These are phyloP conservation scores for Proisotoma minuta DNA, from an alignment of 2,888 invertebrate genomes.

Conservation along the genomic window DNA sequence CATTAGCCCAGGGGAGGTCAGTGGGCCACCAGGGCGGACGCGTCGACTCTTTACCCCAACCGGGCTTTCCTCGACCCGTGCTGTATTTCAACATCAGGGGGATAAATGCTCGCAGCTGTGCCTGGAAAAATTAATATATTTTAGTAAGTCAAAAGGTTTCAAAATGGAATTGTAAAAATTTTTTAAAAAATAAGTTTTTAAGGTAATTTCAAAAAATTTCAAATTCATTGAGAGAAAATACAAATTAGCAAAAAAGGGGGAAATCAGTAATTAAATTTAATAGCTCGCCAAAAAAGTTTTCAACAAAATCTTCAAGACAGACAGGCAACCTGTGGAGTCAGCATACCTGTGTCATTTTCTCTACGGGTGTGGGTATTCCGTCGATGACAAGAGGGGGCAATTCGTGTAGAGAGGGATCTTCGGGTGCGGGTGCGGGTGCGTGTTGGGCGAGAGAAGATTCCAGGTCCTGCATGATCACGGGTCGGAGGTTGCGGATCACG, in stretches of 20 bases:
- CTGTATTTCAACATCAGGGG: slow-evolving; percentile 97
- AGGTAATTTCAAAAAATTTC: too few species aligned
- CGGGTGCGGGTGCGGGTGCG: slow-evolving; percentile 76
- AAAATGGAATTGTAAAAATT: too few species aligned
- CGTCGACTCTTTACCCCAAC: slow-evolving; percentile 94
- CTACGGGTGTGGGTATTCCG: slow-evolving; percentile 95
- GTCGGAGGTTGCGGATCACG: slow-evolving; percentile 79
- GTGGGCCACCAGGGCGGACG: slow-evolving; percentile 98
- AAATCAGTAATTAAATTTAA: too few species aligned
- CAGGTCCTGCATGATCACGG: slow-evolving; percentile 89
- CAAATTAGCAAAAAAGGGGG: too few species aligned
- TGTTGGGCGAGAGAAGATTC: slow-evolving; percentile 90
- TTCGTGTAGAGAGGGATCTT: slow-evolving; percentile 90
- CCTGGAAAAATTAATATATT: slow-evolving; percentile 61
- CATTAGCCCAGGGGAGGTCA: slow-evolving; percentile 97
- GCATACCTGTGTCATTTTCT: slow-evolving; percentile 77
- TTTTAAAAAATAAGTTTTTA: too few species aligned
- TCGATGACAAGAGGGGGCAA: slow-evolving; percentile 93
- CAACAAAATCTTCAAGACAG: too few species aligned
- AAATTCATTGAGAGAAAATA: too few species aligned
- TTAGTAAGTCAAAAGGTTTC: too few species aligned
- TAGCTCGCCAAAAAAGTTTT: too few species aligned
- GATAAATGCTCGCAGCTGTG: slow-evolving; percentile 91
- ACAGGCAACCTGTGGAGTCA: too few species aligned
- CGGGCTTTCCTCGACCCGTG: slow-evolving; percentile 89